Base-by-base conservation (phyloP, 2,797 vertebrate genomes). In the Malurus splendens region DNA sequence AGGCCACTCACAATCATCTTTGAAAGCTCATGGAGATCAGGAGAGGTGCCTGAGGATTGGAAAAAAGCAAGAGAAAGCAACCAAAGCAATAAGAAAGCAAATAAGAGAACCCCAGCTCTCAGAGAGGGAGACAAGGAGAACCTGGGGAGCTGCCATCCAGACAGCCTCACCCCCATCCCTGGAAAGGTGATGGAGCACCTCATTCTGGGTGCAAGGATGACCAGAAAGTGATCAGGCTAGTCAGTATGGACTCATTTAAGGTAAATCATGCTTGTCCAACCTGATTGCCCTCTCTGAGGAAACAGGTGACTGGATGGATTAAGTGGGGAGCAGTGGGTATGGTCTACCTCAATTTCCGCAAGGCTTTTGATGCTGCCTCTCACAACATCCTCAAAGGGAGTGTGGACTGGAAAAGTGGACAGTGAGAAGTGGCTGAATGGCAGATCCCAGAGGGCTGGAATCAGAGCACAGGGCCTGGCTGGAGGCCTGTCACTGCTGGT, bases 271-370 rank as follows among this genome's bases (percentile, higher is more conserved):
- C 7, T 64, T 64, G 24, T 65, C 32, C 45, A 22, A 33, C 28
- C 17, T 72, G 59, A 38, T 23, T 65, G 8, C 3, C 28, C 15
- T 41, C 28, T 30, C 7, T 17, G 10, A 7, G 7, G 32, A 33
- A 64, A 25, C 16, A 70, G 12, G 16, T 56, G 32, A 44, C 66
- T 71, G 38, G 7, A 25, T 57, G 45, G 28, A 22, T 12, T 45
- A 12, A 24, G 28, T 38, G 14, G n/a, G 39, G 23, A 28, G 19
- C 16, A 48, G 36, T 38, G 2, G 16, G 25, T 2, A 3, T 17
- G 30, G 9, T 22, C 23, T 11, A 22, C 38, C 38, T 33, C 0
- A 0, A 9, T 30, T 72, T 65, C 10, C 3, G 10, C 59, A 52
- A 39, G 28, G 28, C 7, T 78, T 78, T 45, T 10, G 17, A 5